Percentiles rank a stretch among this genome's conserved stretches.
These are phyloP conservation scores for Cotesia vestalis DNA, from an alignment of 1,140 invertebrate species.

Conservation along the genomic window DNA sequence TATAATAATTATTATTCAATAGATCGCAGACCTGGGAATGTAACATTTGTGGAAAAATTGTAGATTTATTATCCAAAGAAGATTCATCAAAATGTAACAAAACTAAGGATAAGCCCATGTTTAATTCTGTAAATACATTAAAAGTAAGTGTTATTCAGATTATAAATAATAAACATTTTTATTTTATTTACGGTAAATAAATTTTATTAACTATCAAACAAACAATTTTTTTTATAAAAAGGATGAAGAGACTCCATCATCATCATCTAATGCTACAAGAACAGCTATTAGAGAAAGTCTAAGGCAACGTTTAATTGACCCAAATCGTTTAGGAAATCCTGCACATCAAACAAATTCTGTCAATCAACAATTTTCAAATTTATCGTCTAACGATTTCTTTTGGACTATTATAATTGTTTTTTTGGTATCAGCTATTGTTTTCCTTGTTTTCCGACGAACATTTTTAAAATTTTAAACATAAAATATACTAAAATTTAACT, in stretches of 20 bases:
- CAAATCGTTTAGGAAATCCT: slow-evolving; percentile 39
- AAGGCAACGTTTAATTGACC: slow-evolving; percentile 53
- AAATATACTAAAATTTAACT: background rate
- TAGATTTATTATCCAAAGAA: slow-evolving; percentile 58
- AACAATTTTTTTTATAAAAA: slow-evolving; percentile 39
- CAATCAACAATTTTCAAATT: slow-evolving; percentile 53
- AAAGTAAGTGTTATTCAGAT: slow-evolving; percentile 16
- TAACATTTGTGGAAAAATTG: slow-evolving; percentile 59
- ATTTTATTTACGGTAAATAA: background rate
- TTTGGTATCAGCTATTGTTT: slow-evolving; percentile 57
- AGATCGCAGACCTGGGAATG: slow-evolving; percentile 63
- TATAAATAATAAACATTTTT: slow-evolving; percentile 2
- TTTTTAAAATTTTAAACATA: slow-evolving; percentile 49
- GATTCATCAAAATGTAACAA: slow-evolving; percentile 58
- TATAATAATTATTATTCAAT: background rate
- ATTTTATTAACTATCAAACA: slow-evolving; percentile 22
- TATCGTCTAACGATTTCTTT: slow-evolving; percentile 56
- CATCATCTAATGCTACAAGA: slow-evolving; percentile 32
- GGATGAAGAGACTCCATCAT: slow-evolving; percentile 55
- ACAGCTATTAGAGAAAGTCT: slow-evolving; percentile 46
- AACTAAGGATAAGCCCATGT: slow-evolving; percentile 62
- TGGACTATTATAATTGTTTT: slow-evolving; percentile 59
- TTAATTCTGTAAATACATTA: slow-evolving; percentile 60
- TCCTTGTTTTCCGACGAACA: slow-evolving; percentile 58
- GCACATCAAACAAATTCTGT: slow-evolving; percentile 50